Percentiles rank a stretch among this genome's conserved stretches.
These are phyloP conservation scores for Passerculus sandwichensis DNA, from an alignment of 2,797 vertebrate species.

Conservation along the genomic window DNA sequence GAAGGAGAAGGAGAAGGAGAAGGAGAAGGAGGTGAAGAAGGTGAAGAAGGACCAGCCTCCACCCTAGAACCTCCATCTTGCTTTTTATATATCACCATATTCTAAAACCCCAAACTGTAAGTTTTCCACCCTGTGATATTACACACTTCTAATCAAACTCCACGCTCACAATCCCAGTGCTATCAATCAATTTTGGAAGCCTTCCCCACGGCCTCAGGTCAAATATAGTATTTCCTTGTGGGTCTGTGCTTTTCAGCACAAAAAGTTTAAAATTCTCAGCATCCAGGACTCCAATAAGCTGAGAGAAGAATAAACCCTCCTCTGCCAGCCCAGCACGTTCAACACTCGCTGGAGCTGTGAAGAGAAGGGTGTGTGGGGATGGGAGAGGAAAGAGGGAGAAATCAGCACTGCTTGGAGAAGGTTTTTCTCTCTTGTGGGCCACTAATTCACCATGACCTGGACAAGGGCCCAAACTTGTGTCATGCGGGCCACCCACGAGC, in stretches of 20 bases:
- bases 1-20: no score
- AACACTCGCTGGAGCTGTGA: rapidly evolving
- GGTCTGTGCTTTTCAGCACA: neutral
- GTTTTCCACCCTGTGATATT: neutral
- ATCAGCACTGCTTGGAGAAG: neutral
- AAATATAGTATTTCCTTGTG: neutral
- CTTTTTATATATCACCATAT: neutral
- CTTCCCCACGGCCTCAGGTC: neutral
- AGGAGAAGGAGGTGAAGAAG: no score
- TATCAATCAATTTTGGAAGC: neutral
- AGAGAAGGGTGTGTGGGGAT: neutral
- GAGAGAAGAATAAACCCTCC: neutral
- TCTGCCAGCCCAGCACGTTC: neutral
- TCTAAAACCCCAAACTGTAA: neutral
- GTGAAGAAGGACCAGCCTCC: neutral
- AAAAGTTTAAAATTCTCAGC: neutral
- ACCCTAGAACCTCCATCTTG: neutral
- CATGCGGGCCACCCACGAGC: neutral
- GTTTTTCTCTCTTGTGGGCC: neutral
- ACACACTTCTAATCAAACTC: neutral
- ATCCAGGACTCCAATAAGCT: no score
- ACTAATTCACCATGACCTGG: neutral
- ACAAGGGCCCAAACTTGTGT: neutral
- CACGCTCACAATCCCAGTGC: neutral
- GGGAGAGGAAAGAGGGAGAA: neutral